Evolutionary conservation across 1,140 invertebrate genomes (phyloP).

Genomic region (Brachionus calyciflorus): DNA sequence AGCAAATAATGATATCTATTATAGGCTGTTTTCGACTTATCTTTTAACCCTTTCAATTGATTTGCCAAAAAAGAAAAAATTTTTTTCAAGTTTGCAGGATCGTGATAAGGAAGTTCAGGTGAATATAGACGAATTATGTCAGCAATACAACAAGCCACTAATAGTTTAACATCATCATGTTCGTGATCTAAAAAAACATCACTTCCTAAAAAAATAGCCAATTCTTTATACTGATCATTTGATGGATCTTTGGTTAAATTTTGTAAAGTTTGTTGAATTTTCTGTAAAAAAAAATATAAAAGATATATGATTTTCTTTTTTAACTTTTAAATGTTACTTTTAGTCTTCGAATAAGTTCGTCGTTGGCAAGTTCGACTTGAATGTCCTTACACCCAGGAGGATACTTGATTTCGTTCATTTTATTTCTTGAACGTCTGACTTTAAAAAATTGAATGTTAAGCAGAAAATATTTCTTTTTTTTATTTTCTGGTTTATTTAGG

Average conservation of each 20-base stretch:
- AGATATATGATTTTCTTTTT: slow-evolving; percentile 24
- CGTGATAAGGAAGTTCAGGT: slow-evolving; percentile 95
- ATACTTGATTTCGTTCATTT: slow-evolving; percentile 56
- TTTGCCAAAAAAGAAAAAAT: slow-evolving; percentile 70
- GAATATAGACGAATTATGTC: slow-evolving; percentile 95
- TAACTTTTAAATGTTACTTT: slow-evolving; percentile 67
- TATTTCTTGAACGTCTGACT: too few species aligned
- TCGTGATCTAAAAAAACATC: slow-evolving; percentile 84
- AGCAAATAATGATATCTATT: slow-evolving; percentile 89
- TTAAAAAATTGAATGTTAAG: too few species aligned
- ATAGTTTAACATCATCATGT: slow-evolving; percentile 85
- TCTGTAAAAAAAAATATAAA: slow-evolving; percentile 62
- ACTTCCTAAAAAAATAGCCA: slow-evolving; percentile 87
- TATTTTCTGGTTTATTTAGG: neutral
- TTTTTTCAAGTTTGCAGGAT: slow-evolving; percentile 82
- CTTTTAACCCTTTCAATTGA: slow-evolving; percentile 84
- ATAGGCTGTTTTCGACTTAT: slow-evolving; percentile 93
- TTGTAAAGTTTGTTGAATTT: slow-evolving; percentile 85
- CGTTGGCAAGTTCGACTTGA: slow-evolving; percentile 84
- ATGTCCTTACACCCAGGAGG: slow-evolving; percentile 65
- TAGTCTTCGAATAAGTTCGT: slow-evolving; percentile 86
- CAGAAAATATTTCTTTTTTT: neutral
- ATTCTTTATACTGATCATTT: slow-evolving; percentile 85
- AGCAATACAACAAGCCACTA: slow-evolving; percentile 93
- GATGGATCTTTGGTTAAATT: slow-evolving; percentile 88